Percentiles rank a stretch among this genome's conserved stretches.
Evolutionary conservation across 2,797 vertebrate genomes (phyloP).

Genomic region (Lithobates sylvaticus): DNA sequence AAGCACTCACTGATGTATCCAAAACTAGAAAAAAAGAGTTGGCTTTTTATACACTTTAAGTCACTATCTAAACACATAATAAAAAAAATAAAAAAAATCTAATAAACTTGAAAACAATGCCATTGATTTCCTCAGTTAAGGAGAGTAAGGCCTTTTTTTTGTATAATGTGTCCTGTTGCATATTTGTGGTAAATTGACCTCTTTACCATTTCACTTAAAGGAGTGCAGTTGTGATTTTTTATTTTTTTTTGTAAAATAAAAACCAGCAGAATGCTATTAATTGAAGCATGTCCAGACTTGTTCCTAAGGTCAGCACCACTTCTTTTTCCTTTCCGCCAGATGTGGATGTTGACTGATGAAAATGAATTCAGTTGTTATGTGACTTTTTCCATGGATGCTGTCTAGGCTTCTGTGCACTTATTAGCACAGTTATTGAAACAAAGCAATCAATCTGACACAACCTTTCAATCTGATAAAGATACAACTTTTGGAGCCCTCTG

Average conservation of each 20-base stretch:
- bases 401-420: not conserved
- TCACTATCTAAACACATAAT: no score
- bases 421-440: not conserved
- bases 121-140: no score
- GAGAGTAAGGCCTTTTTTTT: not conserved
- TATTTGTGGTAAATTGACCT: not conserved
- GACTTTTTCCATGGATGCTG: not conserved
- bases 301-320: not conserved
- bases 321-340: not conserved
- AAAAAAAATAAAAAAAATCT: no score
- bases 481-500: not conserved
- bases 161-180: not conserved
- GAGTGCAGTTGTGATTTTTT: not conserved
- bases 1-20: no score
- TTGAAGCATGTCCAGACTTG: not conserved
- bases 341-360: not conserved
- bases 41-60: no score
- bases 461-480: no score
- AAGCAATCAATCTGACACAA: not conserved
- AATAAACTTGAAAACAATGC: no score
- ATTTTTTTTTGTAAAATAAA: not conserved
- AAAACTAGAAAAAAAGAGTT: no score
- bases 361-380: not conserved
- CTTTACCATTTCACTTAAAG: not conserved
- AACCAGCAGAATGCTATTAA: not conserved